These are phyloP conservation scores for Erebia palarica DNA, from an alignment of 2,888 invertebrate genomes.

Conservation along the genomic window DNA sequence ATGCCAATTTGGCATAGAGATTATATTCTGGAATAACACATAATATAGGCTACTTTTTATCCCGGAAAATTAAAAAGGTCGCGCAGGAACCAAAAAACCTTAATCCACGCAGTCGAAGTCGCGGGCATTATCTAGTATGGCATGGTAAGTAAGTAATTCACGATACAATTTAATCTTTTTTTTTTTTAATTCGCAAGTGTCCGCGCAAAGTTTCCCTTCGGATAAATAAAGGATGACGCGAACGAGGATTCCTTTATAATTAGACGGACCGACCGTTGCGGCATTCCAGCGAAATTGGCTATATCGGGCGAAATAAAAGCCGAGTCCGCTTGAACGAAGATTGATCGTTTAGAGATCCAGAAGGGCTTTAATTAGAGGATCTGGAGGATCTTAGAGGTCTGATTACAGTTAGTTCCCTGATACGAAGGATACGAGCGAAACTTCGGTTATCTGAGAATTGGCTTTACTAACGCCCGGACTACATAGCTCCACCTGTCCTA, in stretches of 20 bases:
- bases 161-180: slow-evolving; percentile 19
- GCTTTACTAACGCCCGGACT: not conserved
- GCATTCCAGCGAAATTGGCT: slow-evolving; percentile 53
- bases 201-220: slow-evolving; percentile 45
- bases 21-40: no score
- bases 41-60: no score
- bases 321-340: slow-evolving; percentile 49
- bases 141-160: not conserved
- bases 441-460: slow-evolving; percentile 1
- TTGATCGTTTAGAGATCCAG: slow-evolving; percentile 49
- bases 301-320: slow-evolving; percentile 49
- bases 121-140: not conserved
- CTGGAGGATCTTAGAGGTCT: slow-evolving; percentile 34
- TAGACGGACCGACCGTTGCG: slow-evolving; percentile 49
- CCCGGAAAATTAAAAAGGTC: no score
- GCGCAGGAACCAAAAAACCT: no score
- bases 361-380: slow-evolving; percentile 49
- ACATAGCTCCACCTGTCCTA: not conserved
- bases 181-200: slow-evolving; percentile 43
- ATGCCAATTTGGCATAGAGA: no score
- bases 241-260: slow-evolving; percentile 59
- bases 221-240: slow-evolving; percentile 58
- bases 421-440: slow-evolving; percentile 13
- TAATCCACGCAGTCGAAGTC: no score
- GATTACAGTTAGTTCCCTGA: slow-evolving; percentile 43